Base-by-base conservation (phyloP, 2,113 vertebrate species). In the Prunella fulvescens region DNA sequence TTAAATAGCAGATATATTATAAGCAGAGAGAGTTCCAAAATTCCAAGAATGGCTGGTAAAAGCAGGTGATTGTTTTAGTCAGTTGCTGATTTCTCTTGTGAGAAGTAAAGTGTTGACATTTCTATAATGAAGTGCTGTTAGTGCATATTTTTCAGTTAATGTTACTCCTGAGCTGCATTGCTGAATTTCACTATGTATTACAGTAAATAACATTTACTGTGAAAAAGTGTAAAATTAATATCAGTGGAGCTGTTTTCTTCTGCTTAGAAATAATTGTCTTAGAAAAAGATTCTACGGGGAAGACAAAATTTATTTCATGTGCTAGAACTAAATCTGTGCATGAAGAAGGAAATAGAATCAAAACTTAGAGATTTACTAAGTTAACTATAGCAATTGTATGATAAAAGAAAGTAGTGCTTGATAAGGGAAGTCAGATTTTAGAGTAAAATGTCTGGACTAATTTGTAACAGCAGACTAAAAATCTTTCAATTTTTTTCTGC, bases 161-260 rank as follows among this genome's bases (percentile, higher is more conserved):
- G 35, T 67, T 92, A 90, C 64, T 65, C 61, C 67, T 71, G 93
- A 91, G 79, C 48, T 78, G 11, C 17, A 54, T 60, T 93, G 35
- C 82, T 85, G 57, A 64, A 90, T 96, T 95, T 94, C 65, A 93
- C 93, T 94, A 93, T 17, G 6, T 92, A 88, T 92, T 95, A 82
- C 17, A 88, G 37, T 94, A 97, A 97, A 97, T 93, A 97, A 84
- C 2, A 87, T 88, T 97, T 96, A 66, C 40, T 65, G 19, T 84
- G 61, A 95, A 95, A 94, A 92, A 77, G 9, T 90, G 53, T 95
- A 86, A 91, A 90, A 95, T 92, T 17, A 85, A 33, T 96, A 96
- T 96, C 86, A 70, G 9, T 89, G 64, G 51, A 90, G 31, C 29
- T 87, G 54, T 93, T 97, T 81, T 93, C 73, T 87, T 96, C 57